Evolutionary conservation across 2,113 vertebrate species (phyloP), one percentile per base, ranked within the genome.

Genomic region (Tylochromis polylepis): DNA sequence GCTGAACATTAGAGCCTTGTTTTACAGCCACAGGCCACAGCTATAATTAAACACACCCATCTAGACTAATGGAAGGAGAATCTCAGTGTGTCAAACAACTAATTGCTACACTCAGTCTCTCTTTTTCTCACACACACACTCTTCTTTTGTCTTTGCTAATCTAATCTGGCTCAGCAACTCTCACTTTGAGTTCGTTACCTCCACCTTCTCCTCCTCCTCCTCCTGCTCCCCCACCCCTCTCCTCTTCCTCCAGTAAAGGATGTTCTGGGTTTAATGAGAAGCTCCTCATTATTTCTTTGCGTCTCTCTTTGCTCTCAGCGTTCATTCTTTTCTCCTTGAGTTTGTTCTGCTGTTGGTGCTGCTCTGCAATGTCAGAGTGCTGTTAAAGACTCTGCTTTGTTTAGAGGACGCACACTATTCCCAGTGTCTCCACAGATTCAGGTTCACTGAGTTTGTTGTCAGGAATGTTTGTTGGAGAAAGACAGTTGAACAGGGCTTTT

Each of bases 1-100:
- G 4, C 18, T 29, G 55, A 86, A 80, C 70, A 41, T 65, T 15
- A 59, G 20, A 75, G 81, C 8, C 46, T 41, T 82, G 91, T 88
- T 91, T 89, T 88, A 89, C 65, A 85, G 92, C 89, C 86, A 83
- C 81, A 34, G 88, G 91, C 90, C 85, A 24, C 62, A 1, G 84
- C 92, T 82, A 49, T 88, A 92, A 93, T 92, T 88, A 92, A 92
- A 92, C 82, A 70, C 86, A 55, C 83, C 56, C 89, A 87, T 85
- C 80, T 65, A 82, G 82, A 92, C 90, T 94, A 91, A 93, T 92
- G 91, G 88, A 82, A 84, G 90, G 51, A 90, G 87, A 91, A 82
- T 70, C 80, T 89, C 84, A 8, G 84, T 55, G 15, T 90, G 91
- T 93, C 90, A 90, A 36, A 34, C 84, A 75, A 27, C 86, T 93